Percentiles rank a stretch among this genome's conserved stretches.
phyloP scores from a whole-genome alignment of 2,888 invertebrate genomes.

The Nephrotoma appendiculata region DNA sequence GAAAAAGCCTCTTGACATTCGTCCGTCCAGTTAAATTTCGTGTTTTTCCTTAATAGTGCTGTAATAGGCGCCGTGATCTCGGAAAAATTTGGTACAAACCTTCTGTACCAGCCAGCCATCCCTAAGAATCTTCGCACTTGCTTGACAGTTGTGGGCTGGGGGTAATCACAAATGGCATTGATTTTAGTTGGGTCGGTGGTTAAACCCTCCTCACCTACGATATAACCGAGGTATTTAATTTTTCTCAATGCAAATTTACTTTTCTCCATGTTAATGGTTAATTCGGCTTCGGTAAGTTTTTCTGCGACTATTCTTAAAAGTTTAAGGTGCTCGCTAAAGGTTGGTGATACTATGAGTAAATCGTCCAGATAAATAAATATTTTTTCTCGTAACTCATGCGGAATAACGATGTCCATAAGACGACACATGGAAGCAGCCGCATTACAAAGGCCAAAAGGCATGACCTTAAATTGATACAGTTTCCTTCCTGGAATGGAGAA shows the following conservation, averaged over 20 bases:
- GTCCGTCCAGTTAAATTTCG: not conserved
- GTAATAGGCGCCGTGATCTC: not conserved
- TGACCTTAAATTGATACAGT: slow-evolving; percentile 8
- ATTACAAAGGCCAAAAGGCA: slow-evolving; percentile 12
- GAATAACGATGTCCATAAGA: slow-evolving; percentile 15
- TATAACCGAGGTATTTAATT: slow-evolving; percentile 6
- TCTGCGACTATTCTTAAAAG: not conserved
- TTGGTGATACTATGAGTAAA: not conserved
- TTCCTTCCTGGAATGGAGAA: slow-evolving; percentile 9
- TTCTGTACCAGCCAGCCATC: not conserved
- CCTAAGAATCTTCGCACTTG: not conserved
- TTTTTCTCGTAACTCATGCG: slow-evolving; percentile 10
- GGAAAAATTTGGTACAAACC: not conserved
- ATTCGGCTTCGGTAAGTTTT: not conserved
- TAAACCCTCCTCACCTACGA: slow-evolving; percentile 8
- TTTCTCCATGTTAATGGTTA: slow-evolving; percentile 6
- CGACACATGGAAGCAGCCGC: slow-evolving; percentile 13
- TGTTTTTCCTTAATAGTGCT: not conserved
- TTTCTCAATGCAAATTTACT: not conserved
- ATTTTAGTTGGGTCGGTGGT: not conserved
- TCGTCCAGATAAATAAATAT: slow-evolving; percentile 9
- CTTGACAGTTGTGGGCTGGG: not conserved
- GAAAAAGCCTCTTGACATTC: not conserved
- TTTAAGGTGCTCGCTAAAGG: slow-evolving; percentile 1
- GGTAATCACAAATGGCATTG: not conserved